Base-by-base conservation (phyloP, 30 jellyfish, hydroid and myxozoan species). In the Chrysaora quinquecirrha region DNA sequence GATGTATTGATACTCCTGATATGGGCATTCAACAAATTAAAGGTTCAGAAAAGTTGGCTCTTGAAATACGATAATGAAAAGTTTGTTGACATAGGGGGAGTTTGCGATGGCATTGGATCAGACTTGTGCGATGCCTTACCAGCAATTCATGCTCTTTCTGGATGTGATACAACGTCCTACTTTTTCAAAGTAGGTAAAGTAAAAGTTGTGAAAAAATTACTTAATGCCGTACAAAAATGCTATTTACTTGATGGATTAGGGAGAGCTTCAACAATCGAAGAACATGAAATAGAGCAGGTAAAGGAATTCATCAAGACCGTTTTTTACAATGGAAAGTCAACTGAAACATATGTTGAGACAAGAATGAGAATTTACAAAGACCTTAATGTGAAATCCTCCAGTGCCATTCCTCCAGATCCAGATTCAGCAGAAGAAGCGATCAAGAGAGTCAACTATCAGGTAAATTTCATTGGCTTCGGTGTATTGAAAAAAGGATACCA, bases 121-220 rank as follows among this genome's bases (percentile, higher is more conserved):
- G 84, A 67, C 29, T 19, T 76, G 3, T 76, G 88, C 82, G 18
- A 23, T 33, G 85, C 62, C 32, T 38, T 79, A 21, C 87, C 76
- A 31, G 56, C 71, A 2, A 31, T 66, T 68, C 90, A 79, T 30
- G 90, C 83, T 22, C 31, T 71, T 34, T 46, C 87, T 6, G 94
- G 80, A 1, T 58, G 82, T 70, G 87, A 83, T n/a, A 71, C 82
- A 58, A 83, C 94, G 12, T 71, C 94, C 22, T 80, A 30, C 72
- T 71, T 83, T 70, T 71, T 34, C 56, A 60, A 52, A 48, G 61
- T 74, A 33, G 79, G 82, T 48, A 83, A 83, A 63, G 72, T 83
- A 9, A n/a, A n/a, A n/a, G n/a, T n/a, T n/a, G n/a, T n/a, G n/a
- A n/a, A n/a, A n/a, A n/a, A n/a, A n/a, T n/a, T n/a, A n/a, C n/a